These are phyloP conservation scores for Sinohyriopsis cumingii DNA, from an alignment of 2,888 invertebrate species.

Conservation along the genomic window DNA sequence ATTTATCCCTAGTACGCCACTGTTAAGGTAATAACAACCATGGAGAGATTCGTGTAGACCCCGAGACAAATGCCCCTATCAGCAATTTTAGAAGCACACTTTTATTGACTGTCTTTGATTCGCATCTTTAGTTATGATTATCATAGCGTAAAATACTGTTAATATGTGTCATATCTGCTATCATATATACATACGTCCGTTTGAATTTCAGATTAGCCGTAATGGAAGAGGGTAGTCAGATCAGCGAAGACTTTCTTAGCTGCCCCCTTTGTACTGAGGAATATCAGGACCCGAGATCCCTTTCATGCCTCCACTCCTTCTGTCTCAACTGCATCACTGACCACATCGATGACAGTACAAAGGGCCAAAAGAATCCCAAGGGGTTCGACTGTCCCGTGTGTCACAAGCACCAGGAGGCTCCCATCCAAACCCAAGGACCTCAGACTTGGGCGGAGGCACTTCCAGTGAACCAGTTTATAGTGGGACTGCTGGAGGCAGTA, in stretches of 20 bases:
- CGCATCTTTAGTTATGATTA: too few species aligned
- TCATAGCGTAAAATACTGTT: too few species aligned
- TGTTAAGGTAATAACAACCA: too few species aligned
- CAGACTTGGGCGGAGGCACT: conserved; percentile 41
- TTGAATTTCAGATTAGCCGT: too few species aligned
- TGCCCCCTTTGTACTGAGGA: conserved; percentile 48
- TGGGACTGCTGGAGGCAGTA: conserved; percentile 41
- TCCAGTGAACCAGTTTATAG: conserved; percentile 42
- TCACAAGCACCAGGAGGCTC: conserved; percentile 32
- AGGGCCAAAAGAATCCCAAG: conserved; percentile 30
- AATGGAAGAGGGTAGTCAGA: conserved; percentile 19
- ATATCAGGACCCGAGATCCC: conserved; percentile 36
- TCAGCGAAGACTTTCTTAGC: conserved; percentile 40
- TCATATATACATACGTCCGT: too few species aligned
- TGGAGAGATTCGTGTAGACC: too few species aligned
- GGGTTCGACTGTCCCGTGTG: conserved; percentile 42
- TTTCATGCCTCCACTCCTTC: conserved; percentile 43
- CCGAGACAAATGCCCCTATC: too few species aligned
- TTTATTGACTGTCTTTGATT: too few species aligned
- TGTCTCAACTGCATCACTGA: conserved; percentile 40
- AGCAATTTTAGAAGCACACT: too few species aligned
- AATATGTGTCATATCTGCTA: too few species aligned
- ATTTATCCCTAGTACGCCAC: too few species aligned
- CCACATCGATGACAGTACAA: conserved; percentile 39
- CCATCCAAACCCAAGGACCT: conserved; percentile 30